Conservation (phyloP, 2,888 invertebrate species). For the Drosophila kokeensis region DNA sequence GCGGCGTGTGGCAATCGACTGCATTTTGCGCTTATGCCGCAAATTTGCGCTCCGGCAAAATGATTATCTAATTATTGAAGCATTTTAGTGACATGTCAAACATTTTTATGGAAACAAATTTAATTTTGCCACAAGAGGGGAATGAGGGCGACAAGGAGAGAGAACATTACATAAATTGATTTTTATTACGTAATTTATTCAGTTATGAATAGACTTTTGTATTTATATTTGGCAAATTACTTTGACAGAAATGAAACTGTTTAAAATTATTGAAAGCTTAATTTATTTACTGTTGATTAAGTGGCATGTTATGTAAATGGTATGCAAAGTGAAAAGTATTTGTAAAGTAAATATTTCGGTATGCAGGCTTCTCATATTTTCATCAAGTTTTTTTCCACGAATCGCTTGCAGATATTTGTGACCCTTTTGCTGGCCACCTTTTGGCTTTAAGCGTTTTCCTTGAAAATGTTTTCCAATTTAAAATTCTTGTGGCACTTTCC, state of each 20-base stretch:
- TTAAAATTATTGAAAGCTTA: constrained; percentile 25
- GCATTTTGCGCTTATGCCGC: constrained; percentile 24
- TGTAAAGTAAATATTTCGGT: neutral
- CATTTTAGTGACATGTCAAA: constrained; percentile 53
- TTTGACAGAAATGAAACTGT: constrained; percentile 29
- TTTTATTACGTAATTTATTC: neutral
- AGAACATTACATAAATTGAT: constrained; percentile 11
- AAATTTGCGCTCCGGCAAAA: constrained; percentile 28
- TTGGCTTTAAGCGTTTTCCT: constrained; percentile 19
- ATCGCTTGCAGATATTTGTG: neutral
- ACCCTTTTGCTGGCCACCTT: constrained; percentile 12
- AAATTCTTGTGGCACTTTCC: constrained; percentile 25
- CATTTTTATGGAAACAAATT: constrained; percentile 30
- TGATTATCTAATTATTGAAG: constrained; percentile 65
- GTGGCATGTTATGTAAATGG: constrained; percentile 6
- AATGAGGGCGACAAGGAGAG: neutral
- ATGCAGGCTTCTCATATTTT: neutral
- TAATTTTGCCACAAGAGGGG: neutral
- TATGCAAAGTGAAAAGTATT: neutral
- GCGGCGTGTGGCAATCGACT: constrained; percentile 27
- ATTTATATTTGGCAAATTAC: constrained; percentile 11
- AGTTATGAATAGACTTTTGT: constrained; percentile 7
- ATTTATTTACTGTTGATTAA: constrained; percentile 27
- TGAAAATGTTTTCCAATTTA: constrained; percentile 36
- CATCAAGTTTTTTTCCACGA: neutral